Percentiles rank a stretch among this genome's conserved stretches.
Evolutionary conservation across 2,113 vertebrate species (phyloP).

Genomic region (Platycercus adscitus): DNA sequence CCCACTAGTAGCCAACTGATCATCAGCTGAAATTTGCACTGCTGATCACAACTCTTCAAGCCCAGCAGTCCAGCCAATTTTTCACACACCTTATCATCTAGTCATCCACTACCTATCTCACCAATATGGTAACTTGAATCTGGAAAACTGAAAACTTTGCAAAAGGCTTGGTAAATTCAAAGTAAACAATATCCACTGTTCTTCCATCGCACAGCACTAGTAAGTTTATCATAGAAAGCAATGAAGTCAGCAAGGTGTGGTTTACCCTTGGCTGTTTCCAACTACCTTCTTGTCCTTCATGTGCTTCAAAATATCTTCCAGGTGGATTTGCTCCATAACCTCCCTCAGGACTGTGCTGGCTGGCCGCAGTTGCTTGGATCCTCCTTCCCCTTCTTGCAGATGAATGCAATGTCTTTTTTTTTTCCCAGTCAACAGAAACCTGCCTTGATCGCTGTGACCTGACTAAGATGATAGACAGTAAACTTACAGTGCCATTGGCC

Average conservation of each 20-base stretch:
- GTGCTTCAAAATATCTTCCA: background rate
- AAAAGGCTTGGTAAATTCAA: background rate
- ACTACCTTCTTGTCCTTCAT: background rate
- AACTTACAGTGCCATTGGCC: background rate
- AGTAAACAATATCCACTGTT: background rate
- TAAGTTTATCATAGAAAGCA: background rate
- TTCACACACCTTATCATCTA: background rate
- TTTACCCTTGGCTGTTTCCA: background rate
- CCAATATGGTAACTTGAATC: background rate
- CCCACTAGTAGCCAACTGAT: background rate
- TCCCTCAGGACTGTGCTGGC: background rate
- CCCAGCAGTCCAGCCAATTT: background rate
- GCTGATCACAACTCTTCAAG: background rate
- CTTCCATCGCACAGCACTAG: background rate
- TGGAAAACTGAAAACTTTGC: background rate
- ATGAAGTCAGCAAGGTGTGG: background rate
- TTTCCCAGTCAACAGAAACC: background rate
- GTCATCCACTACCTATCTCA: background rate
- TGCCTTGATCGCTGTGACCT: background rate
- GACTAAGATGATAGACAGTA: background rate
- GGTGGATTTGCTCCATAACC: background rate
- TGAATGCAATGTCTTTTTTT: background rate
- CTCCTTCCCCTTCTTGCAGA: background rate
- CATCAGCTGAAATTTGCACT: background rate
- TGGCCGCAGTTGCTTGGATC: background rate